A percentile compares a stretch with the other conserved stretches of the same genome.
Evolutionary conservation across 37 sponge, comb jelly and placozoan genomes (phyloP).

Genomic region (Bolinopsis microptera): DNA sequence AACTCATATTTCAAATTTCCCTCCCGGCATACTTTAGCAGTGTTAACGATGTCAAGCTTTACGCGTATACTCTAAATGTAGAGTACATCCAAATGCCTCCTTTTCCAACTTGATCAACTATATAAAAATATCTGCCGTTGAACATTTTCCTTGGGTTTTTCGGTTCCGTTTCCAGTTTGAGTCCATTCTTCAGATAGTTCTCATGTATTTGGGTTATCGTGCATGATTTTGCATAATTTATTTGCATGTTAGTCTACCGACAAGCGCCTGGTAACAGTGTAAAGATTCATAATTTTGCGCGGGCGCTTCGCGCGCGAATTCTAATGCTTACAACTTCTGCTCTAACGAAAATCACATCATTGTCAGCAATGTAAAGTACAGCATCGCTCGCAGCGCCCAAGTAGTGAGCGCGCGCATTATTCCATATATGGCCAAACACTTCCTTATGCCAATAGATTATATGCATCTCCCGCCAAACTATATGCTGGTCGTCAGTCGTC

Average conservation of each 20-base stretch:
- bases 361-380: constrained; percentile 65
- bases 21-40: not conserved
- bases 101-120: too few species aligned
- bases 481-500: not conserved
- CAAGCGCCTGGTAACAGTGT: not conserved
- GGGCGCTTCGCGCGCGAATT: constrained; percentile 57
- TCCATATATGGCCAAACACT: not conserved
- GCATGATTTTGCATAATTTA: not conserved
- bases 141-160: too few species aligned
- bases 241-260: not conserved
- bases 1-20: constrained; percentile 11
- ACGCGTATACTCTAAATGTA: not conserved
- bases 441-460: not conserved
- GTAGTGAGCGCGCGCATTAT: constrained; percentile 36
- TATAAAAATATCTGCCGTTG: too few species aligned
- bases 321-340: constrained; percentile 36
- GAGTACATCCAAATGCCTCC: not conserved
- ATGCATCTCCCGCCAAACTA: not conserved
- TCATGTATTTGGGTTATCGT: too few species aligned
- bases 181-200: too few species aligned
- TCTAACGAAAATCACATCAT: constrained; percentile 58
- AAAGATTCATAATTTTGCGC: not conserved
- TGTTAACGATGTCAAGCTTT: constrained; percentile 54
- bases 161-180: too few species aligned
- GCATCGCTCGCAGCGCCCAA: constrained; percentile 8